phyloP scores from a whole-genome alignment of 2,113 vertebrate species.

The Parus major region DNA sequence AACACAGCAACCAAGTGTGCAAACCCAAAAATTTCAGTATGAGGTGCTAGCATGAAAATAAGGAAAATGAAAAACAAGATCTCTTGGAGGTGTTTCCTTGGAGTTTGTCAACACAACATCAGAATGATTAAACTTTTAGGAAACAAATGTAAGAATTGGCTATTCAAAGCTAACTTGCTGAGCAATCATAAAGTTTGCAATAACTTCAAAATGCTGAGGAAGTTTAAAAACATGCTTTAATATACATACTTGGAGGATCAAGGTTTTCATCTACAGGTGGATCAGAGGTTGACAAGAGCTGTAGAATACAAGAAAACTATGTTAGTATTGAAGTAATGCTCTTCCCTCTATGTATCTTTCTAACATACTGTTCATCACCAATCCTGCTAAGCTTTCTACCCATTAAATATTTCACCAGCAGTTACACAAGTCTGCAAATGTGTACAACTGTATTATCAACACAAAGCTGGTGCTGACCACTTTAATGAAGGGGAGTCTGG shows the following conservation, averaged over 20 bases:
- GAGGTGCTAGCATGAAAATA: neutral
- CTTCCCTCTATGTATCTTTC: neutral
- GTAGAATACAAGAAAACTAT: neutral
- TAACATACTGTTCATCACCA: neutral
- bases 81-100: neutral
- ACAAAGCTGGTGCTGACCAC: neutral
- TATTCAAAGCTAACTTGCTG: neutral
- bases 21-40: neutral
- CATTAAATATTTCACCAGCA: neutral
- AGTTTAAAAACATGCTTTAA: neutral
- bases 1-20: neutral
- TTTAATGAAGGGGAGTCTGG: neutral
- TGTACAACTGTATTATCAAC: neutral
- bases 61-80: neutral
- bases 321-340: neutral
- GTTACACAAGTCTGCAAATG: neutral
- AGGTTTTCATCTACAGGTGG: constrained; percentile 83
- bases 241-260: constrained; percentile 87
- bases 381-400: neutral
- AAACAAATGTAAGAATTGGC: neutral
- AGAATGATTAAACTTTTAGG: neutral
- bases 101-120: neutral
- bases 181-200: neutral
- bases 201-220: neutral
- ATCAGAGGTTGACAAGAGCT: constrained; percentile 92